phyloP scores from a whole-genome alignment of 1,140 invertebrate genomes.

The Drosophila eugracilis region DNA sequence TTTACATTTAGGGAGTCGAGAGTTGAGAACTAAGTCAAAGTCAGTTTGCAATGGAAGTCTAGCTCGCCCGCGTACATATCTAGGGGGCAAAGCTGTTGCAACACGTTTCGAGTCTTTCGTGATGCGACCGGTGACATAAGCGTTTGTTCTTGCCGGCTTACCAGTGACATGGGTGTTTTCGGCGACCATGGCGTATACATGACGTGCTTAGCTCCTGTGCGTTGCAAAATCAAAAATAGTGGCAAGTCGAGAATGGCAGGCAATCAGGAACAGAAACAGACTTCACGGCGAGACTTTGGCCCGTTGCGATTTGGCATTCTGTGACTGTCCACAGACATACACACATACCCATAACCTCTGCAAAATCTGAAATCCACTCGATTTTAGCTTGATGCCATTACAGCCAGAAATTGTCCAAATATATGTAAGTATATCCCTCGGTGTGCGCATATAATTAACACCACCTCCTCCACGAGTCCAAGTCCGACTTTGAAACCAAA shows the following conservation, averaged over 20 bases:
- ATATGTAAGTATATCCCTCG: neutral
- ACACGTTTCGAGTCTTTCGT: constrained; percentile 27
- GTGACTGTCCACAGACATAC: neutral
- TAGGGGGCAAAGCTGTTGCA: constrained; percentile 33
- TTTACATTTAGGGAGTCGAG: constrained; percentile 1
- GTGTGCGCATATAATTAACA: constrained; percentile 54
- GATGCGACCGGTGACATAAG: constrained; percentile 24
- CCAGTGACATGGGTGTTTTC: neutral
- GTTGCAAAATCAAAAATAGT: constrained; percentile 25
- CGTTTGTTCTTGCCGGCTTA: constrained; percentile 43
- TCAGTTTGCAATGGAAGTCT: constrained; percentile 39
- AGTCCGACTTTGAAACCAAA: constrained; percentile 28
- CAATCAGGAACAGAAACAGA: constrained; percentile 16
- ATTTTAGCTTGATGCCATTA: constrained; percentile 41
- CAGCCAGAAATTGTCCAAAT: constrained; percentile 30
- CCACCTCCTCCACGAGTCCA: constrained; percentile 49
- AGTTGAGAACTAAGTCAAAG: constrained; percentile 35
- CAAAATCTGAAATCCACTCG: neutral
- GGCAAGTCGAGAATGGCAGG: neutral
- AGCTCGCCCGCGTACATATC: constrained; percentile 18
- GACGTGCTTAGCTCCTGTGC: constrained; percentile 31
- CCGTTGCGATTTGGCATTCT: constrained; percentile 3
- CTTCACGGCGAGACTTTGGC: constrained; percentile 15
- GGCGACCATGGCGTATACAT: constrained; percentile 53
- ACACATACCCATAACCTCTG: neutral